Evolutionary conservation across 2,797 vertebrate genomes (phyloP).

Genomic region (Scolopax rusticola): DNA sequence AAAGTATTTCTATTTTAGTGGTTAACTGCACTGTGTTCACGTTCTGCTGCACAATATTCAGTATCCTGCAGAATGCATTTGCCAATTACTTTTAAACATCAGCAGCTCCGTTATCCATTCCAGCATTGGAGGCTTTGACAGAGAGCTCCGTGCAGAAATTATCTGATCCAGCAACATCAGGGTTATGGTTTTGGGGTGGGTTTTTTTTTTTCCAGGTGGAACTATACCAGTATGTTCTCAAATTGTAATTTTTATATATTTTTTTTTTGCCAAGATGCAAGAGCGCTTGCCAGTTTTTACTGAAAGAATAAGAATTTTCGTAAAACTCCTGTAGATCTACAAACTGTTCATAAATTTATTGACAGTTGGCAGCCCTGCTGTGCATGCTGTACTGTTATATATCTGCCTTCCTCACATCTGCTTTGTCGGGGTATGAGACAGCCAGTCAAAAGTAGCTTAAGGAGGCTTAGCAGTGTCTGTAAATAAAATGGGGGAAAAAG

Average conservation of each 20-base stretch:
- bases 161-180: constrained; percentile 1
- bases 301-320: constrained; percentile 64
- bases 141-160: neutral
- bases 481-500: constrained; percentile 32
- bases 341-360: constrained; percentile 70
- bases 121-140: neutral
- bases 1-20: constrained; percentile 44
- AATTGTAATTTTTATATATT: neutral
- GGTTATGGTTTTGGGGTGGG: neutral
- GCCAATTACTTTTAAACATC: constrained; percentile 42
- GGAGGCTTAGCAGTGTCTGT: constrained; percentile 56
- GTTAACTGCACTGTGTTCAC: neutral
- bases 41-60: neutral
- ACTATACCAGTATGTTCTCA: constrained; percentile 43
- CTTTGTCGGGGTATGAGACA: constrained; percentile 30
- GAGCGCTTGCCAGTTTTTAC: constrained; percentile 67
- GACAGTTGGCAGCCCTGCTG: constrained; percentile 71
- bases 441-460: constrained; percentile 53
- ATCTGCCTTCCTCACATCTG: constrained; percentile 59
- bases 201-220: constrained; percentile 13
- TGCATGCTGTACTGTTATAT: constrained; percentile 28
- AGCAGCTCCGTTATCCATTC: constrained; percentile 1
- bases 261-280: constrained; percentile 50
- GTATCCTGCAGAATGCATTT: constrained; percentile 30
- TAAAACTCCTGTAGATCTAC: constrained; percentile 69